Evolutionary conservation across 2,888 invertebrate species (phyloP), one percentile per base, ranked within the genome.

Genomic region (Melolontha melolontha): DNA sequence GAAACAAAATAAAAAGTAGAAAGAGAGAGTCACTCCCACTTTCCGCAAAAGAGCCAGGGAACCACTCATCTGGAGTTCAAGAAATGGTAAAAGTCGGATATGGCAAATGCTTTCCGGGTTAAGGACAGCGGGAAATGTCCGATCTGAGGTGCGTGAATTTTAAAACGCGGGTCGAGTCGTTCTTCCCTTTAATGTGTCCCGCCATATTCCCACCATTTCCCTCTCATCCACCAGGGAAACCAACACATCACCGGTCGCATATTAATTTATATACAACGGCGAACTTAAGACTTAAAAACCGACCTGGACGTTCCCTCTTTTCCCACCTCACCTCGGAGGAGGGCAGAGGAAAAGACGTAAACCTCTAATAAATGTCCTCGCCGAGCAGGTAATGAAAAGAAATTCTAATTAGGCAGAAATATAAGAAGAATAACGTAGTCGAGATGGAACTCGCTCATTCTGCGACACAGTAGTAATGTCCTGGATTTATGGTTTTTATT

Each of bases 301-400:
- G 34, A 10, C 34, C 34, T 34, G 34, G 34, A 34, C 40, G 11
- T 14, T 17, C 40, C 11, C 40, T 17, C 40, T 17, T 10, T 16
- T 16, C 10, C 17, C 2, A 12, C 72, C 72, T 72, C 68, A 73
- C 73, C 72, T 29, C n/a, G 10, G 39, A 50, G 17, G n/a, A 6
- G 29, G 41, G 22, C 44, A 14, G 27, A 64, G 50, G 50, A 40
- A 64, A 63, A 40, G 50, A 49, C 49, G 39, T 75, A 75, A 75
- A 75, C 76, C 75, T 74, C 75, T 75, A 75, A 76, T 76, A 75
- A 76, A 75, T 74, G 75, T 75, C 75, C 73, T 72, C 67, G 70
- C 65, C 59, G 54, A 59, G 74, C 68, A 73, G 70, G 71, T 75
- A 76, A 76, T 76, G 75, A 76, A 75, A 75, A 76, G 75, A 76